Evolutionary conservation across 2,797 vertebrate genomes (phyloP).

Genomic region (Artibeus jamaicensis): DNA sequence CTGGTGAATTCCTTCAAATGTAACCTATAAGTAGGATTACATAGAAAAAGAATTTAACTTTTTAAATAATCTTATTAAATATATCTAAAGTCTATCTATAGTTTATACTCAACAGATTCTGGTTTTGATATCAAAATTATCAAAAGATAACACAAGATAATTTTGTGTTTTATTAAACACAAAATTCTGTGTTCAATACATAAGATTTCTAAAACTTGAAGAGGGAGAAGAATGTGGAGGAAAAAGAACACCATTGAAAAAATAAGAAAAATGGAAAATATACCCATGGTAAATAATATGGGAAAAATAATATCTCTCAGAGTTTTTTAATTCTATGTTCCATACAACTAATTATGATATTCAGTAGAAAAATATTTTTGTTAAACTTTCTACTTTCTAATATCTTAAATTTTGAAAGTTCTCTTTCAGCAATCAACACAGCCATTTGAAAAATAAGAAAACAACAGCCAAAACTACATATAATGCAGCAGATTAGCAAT

Average conservation of each 20-base stretch:
- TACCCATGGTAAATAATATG: neutral
- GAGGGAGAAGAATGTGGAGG: neutral
- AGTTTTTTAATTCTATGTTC: slow-evolving; percentile 23
- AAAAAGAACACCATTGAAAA: neutral
- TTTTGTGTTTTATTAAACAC: too few species aligned
- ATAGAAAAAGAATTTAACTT: neutral
- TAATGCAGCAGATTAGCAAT: neutral
- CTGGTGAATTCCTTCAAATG: neutral
- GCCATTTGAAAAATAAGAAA: slow-evolving; percentile 3
- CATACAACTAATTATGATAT: neutral
- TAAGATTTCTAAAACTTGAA: neutral
- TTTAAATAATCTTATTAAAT: neutral
- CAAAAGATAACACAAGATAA: too few species aligned
- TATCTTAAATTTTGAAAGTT: neutral
- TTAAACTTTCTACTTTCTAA: neutral
- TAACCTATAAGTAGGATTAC: neutral
- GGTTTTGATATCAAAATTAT: slow-evolving; percentile 11
- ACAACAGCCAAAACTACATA: neutral
- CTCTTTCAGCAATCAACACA: neutral
- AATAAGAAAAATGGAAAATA: slow-evolving; percentile 7
- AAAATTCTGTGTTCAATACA: slow-evolving; percentile 38
- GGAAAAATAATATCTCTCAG: slow-evolving; percentile 1
- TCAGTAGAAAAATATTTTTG: neutral
- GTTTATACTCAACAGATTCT: neutral
- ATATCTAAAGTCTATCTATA: neutral